A percentile compares a stretch with the other conserved stretches of the same genome.
Conservation (phyloP, 2,888 invertebrate species). For the Athalia rosae region DNA sequence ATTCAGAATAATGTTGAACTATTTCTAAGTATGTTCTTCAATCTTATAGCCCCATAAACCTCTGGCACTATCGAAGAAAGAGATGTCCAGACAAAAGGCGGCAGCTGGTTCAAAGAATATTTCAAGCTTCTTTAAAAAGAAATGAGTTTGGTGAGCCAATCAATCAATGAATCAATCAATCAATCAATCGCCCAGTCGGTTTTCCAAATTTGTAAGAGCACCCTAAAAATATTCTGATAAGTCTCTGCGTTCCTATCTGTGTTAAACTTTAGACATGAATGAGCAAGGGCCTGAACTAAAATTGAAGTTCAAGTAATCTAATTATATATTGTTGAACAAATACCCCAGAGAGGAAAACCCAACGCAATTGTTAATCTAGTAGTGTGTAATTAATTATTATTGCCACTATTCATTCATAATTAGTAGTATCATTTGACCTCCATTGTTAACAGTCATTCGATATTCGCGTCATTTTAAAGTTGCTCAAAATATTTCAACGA, state of each 20-base stretch:
- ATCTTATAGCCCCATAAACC: constrained; percentile 73
- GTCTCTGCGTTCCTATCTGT: constrained; percentile 59
- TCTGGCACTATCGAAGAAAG: constrained; percentile 80
- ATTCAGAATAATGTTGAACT: not conserved
- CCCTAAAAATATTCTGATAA: constrained; percentile 50
- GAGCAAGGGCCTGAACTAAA: constrained; percentile 18
- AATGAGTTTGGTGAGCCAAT: constrained; percentile 64
- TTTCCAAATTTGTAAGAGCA: constrained; percentile 44
- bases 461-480: constrained; percentile 15
- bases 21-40: constrained; percentile 9
- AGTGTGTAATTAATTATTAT: constrained; percentile 26
- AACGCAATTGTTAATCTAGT: constrained; percentile 48
- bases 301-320: constrained; percentile 42
- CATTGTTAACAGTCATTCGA: constrained; percentile 17
- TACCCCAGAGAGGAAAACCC: constrained; percentile 28
- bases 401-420: constrained; percentile 33
- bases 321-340: constrained; percentile 45
- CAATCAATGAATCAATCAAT: constrained; percentile 12
- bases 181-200: constrained; percentile 23
- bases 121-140: constrained; percentile 86
- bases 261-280: constrained; percentile 52
- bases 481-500: constrained; percentile 44
- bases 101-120: constrained; percentile 88
- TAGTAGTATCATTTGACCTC: constrained; percentile 30
- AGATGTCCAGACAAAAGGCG: constrained; percentile 85